These are phyloP conservation scores for Orycteropus afer DNA, from an alignment of 2,113 vertebrate species.

Conservation along the genomic window DNA sequence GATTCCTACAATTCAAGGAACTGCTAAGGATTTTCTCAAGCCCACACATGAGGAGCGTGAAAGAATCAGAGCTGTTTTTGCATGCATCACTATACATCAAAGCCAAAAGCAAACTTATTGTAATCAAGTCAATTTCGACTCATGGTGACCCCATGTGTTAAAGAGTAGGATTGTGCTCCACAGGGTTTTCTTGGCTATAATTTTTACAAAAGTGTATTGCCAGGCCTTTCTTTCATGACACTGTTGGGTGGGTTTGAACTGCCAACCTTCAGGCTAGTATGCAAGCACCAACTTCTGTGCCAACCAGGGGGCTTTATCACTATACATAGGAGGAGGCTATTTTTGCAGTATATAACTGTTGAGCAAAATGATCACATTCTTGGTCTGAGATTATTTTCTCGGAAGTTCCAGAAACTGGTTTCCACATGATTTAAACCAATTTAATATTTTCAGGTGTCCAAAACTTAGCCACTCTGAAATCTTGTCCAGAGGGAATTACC, in stretches of 20 bases:
- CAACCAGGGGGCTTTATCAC: background rate
- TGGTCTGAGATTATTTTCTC: background rate
- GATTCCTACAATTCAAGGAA: background rate
- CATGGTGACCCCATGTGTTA: background rate
- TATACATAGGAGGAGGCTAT: background rate
- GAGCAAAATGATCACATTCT: background rate
- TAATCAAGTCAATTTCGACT: background rate
- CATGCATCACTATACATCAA: background rate
- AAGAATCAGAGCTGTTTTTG: background rate
- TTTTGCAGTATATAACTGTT: background rate
- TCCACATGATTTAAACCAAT: background rate
- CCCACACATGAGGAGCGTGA: background rate
- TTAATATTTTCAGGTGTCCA: conserved; percentile 32
- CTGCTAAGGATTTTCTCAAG: background rate
- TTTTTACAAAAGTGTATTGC: too few species aligned
- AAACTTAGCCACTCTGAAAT: conserved; percentile 19
- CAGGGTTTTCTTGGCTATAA: background rate
- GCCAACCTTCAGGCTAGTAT: too few species aligned
- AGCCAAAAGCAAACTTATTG: background rate
- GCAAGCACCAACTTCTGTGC: background rate
- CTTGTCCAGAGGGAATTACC: background rate
- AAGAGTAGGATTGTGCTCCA: background rate
- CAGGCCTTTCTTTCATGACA: too few species aligned
- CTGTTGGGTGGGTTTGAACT: too few species aligned
- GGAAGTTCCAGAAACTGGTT: background rate